phyloP scores from a whole-genome alignment of 2,888 invertebrate species.

The Mamestra brassicae region DNA sequence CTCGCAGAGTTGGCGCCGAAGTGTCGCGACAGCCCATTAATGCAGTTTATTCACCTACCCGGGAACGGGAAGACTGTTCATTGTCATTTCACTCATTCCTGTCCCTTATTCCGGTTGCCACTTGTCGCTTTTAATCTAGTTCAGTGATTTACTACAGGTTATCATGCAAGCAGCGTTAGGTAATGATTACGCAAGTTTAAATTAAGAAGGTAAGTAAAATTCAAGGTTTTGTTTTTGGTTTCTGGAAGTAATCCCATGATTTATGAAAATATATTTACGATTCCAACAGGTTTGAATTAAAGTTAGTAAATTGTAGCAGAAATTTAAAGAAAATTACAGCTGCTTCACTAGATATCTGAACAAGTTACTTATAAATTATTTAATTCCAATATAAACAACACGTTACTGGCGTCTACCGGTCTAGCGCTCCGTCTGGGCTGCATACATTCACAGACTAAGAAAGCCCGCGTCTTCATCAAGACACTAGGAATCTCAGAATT shows the following conservation, averaged over 20 bases:
- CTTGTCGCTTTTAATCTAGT: constrained; percentile 46
- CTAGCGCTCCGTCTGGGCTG: constrained; percentile 24
- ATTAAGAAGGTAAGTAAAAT: neutral
- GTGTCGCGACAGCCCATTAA: constrained; percentile 77
- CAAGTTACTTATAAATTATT: constrained; percentile 16
- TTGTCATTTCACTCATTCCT: constrained; percentile 61
- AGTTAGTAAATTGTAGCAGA: neutral
- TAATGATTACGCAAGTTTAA: constrained; percentile 14
- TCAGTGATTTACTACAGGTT: constrained; percentile 45
- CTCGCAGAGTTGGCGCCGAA: constrained; percentile 71
- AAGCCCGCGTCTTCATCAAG: constrained; percentile 6
- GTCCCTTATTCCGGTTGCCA: constrained; percentile 18
- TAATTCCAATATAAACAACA: constrained; percentile 18
- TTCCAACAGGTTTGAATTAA: neutral
- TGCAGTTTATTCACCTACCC: constrained; percentile 83
- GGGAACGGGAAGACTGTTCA: constrained; percentile 63
- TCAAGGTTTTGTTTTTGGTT: neutral
- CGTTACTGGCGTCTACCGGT: constrained; percentile 27
- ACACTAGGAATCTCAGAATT: neutral
- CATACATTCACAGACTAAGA: constrained; percentile 8
- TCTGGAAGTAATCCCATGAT: neutral
- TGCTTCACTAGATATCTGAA: neutral
- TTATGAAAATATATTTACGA: neutral
- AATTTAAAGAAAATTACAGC: neutral
- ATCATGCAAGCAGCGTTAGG: constrained; percentile 25